Percentiles rank a stretch among this genome's conserved stretches.
phyloP scores from a whole-genome alignment of 2,113 vertebrate species.

The Trochalopteron elliotii region DNA sequence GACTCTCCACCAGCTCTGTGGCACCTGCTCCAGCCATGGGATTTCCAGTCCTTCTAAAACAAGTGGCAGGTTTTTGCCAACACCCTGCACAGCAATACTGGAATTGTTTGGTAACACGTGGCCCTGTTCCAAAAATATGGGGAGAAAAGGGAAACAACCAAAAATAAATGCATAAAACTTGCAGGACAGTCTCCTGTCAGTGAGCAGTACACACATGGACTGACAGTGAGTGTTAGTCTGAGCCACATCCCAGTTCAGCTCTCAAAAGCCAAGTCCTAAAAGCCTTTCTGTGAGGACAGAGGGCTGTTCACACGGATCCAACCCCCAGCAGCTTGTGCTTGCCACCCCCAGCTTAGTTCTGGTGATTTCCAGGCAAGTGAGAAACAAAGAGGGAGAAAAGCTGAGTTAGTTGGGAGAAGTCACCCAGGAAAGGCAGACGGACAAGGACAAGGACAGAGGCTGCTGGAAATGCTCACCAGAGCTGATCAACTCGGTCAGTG shows the following conservation, averaged over 20 bases:
- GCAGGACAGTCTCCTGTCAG: neutral
- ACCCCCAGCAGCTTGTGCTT: neutral
- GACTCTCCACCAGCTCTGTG: neutral
- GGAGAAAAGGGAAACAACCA: neutral
- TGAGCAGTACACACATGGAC: neutral
- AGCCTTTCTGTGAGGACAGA: neutral
- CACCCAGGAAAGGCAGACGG: conserved; percentile 55
- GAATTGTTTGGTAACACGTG: fast-evolving
- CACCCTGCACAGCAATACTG: neutral
- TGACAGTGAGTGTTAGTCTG: neutral
- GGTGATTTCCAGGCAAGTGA: conserved; percentile 21
- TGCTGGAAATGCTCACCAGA: conserved; percentile 92
- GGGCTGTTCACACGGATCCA: neutral
- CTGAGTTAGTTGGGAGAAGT: conserved; percentile 71
- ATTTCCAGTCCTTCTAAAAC: neutral
- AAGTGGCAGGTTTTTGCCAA: neutral
- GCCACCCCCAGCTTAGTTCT: neutral
- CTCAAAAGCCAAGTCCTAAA: neutral
- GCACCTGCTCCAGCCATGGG: neutral
- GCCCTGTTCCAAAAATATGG: neutral
- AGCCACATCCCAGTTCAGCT: neutral
- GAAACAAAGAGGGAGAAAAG: neutral
- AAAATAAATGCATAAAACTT: neutral
- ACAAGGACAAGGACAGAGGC: conserved; percentile 58
- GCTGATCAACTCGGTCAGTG: conserved; percentile 87